Evolutionary conservation across 2,888 invertebrate genomes (phyloP), one percentile per base, ranked within the genome.

Genomic region (Parochlus steinenii): DNA sequence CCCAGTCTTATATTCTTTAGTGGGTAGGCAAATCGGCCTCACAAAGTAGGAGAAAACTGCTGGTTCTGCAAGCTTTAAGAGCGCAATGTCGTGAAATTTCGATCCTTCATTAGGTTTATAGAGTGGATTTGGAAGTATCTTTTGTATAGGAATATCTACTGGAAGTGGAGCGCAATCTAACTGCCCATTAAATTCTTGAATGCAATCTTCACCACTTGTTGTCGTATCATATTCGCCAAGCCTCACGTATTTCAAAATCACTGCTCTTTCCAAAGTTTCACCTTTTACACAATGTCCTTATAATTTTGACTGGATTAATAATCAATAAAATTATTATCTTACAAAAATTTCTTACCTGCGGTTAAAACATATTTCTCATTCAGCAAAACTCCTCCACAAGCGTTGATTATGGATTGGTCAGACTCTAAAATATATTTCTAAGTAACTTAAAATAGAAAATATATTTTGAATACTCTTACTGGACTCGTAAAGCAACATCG

Each of bases 221-320:
- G n/a, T n/a, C 0, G 63, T 65, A 47, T 77, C 69, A 45, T 72
- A 73, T 54, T 77, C 77, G 2, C 77, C 77, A 24, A 77, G 54
- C 8, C 74, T 64, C 3, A 68, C 64, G 25, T 61, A 56, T 41
- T 59, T 54, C 4, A 35, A 15, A 4, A 18, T 29, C 7, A 35
- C 28, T 7, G 35, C 19, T n/a, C 12, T 39, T 69, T 70, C 45
- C n/a, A 52, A 50, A 39, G 43, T 23, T 15, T 28, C 28, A 8
- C 35, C 35, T 35, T 35, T 35, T 7, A 35, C 35, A 16, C 35
- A 35, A n/a, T 35, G 41, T 40, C 18, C 38, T 6, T 34, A 37
- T 25, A 16, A 31, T 18, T 16, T 38, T 41, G 10, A 31, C 12
- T 15, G 18, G 10, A 28, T 18, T 27, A 16, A 16, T 33, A 24